Base-by-base conservation (phyloP, 2,797 vertebrate species). In the Danionella dracula region DNA sequence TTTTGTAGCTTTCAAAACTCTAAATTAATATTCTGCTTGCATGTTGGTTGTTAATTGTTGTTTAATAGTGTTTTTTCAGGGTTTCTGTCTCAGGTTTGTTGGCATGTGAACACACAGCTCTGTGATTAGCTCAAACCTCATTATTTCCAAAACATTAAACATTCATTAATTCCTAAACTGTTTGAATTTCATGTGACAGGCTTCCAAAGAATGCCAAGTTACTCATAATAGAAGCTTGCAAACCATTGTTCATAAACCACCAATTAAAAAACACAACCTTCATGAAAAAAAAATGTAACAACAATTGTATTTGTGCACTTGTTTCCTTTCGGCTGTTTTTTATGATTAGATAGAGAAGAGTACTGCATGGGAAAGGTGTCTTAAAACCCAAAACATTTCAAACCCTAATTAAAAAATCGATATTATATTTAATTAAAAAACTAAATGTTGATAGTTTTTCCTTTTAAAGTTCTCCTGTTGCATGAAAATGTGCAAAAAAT, bases 1-100 rank as follows among this genome's bases (percentile, higher is more conserved):
- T 63, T 42, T 6, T 7, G 13, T n/a, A 17, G 21, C 4, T 46
- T 66, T 65, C n/a, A 19, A n/a, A 58, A 23, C 17, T 61, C 23
- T 11, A 17, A 17, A 29, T 76, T 70, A 67, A 67, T 72, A 73
- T 73, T 66, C 58, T 46, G 35, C 53, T 35, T 44, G 53, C 16
- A 41, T 5, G 40, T 54, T 68, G 27, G 66, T 51, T 64, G 56
- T 73, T 73, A 54, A 67, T 73, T 50, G 38, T 55, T 54, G 27
- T 54, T 58, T 66, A 32, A 35, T 21, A 11, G 31, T 16, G 0
- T 13, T 38, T 20, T 35, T 56, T 5, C 38, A 45, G 58, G 54
- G 29, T 45, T 63, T 31, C 54, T 44, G 16, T 21, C 50, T 23
- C 37, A n/a, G 38, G 38, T 4, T 50, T 44, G 61, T 23, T 8